Evolutionary conservation across 2,888 invertebrate species (phyloP).

Genomic region (Sphaerophoria rueppellii): DNA sequence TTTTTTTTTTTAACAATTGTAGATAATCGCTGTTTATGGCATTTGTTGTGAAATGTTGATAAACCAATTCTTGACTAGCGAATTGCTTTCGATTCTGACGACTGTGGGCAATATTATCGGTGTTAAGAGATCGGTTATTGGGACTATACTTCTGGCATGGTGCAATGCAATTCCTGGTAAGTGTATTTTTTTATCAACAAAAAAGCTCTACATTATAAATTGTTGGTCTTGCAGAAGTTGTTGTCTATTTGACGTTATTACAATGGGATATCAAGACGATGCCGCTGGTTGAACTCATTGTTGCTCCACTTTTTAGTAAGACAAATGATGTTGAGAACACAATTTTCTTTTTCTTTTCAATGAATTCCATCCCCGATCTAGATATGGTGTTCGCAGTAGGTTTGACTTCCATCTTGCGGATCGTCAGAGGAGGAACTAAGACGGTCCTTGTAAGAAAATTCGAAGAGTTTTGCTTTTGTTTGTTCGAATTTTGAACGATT

Average conservation of each 20-base stretch:
- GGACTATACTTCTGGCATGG: slow-evolving; percentile 44
- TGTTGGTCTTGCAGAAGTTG: slow-evolving; percentile 27
- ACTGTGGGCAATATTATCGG: slow-evolving; percentile 48
- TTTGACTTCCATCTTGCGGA: no score
- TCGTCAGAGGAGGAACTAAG: background rate
- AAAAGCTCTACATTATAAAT: background rate
- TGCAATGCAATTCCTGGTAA: slow-evolving; percentile 52
- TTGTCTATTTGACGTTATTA: slow-evolving; percentile 32
- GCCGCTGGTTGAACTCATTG: slow-evolving; percentile 36
- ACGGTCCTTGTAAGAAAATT: background rate
- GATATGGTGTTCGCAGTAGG: slow-evolving; percentile 55
- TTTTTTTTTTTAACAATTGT: background rate
- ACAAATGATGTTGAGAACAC: background rate
- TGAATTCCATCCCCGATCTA: background rate
- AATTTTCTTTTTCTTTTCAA: background rate
- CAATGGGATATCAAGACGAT: slow-evolving; percentile 42
- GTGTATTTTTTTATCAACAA: background rate
- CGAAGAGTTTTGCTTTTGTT: background rate
- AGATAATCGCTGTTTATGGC: slow-evolving; percentile 45
- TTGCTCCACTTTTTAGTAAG: slow-evolving; percentile 56
- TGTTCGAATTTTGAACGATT: background rate
- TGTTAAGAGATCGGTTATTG: slow-evolving; percentile 47
- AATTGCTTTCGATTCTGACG: slow-evolving; percentile 32
- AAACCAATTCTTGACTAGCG: slow-evolving; percentile 20
- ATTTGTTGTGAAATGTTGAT: slow-evolving; percentile 27